Conservation (phyloP, 2,797 vertebrate genomes). For the Hypotaenidia philippensis region DNA sequence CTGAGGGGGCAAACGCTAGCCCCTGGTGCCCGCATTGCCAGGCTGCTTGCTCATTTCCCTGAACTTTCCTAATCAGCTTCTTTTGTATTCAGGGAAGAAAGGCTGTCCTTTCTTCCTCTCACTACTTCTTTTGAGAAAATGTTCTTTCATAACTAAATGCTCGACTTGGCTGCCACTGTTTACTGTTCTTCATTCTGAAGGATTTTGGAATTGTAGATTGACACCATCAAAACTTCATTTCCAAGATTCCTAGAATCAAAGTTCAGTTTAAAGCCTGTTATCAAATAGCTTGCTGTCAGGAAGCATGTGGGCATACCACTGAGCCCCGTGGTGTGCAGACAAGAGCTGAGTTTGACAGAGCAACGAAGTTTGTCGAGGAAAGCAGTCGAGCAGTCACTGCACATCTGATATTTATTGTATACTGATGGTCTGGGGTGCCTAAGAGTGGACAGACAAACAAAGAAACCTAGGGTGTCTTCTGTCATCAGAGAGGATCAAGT, state of each 20-base stretch:
- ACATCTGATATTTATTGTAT: background rate
- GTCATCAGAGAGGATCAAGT: background rate
- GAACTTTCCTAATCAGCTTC: background rate
- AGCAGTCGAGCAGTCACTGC: background rate
- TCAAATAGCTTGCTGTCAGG: background rate
- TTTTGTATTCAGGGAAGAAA: constrained; percentile 21
- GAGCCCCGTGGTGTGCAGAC: background rate
- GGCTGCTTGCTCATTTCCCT: background rate
- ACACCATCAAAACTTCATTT: background rate
- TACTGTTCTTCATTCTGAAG: background rate
- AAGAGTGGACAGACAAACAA: background rate
- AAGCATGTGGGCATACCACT: background rate
- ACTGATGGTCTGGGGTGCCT: background rate
- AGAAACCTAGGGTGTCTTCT: background rate
- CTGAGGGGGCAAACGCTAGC: background rate
- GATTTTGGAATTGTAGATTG: background rate
- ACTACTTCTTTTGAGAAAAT: background rate
- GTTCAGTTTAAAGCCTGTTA: background rate
- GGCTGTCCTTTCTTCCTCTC: background rate
- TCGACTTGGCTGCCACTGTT: background rate
- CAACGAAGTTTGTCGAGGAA: background rate
- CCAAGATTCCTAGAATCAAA: background rate
- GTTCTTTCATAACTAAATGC: background rate
- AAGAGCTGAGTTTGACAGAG: background rate
- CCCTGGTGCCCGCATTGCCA: background rate